These are phyloP conservation scores for Enteromius thamalakanensis DNA, from an alignment of 2,797 vertebrate species.

Conservation along the genomic window DNA sequence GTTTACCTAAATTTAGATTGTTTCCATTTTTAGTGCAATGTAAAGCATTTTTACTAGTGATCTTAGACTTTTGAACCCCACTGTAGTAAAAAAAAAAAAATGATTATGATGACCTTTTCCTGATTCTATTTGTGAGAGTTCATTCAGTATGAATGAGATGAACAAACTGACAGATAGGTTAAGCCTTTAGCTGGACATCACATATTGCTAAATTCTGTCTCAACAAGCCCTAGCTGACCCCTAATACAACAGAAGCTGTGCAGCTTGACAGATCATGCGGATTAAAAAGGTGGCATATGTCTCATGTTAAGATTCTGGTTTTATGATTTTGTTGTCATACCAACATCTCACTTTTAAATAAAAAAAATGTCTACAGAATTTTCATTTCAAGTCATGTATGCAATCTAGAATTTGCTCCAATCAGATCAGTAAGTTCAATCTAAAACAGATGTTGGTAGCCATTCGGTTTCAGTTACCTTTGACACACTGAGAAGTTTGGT, in stretches of 20 bases:
- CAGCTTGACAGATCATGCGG: background rate
- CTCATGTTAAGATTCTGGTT: background rate
- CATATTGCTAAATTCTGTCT: background rate
- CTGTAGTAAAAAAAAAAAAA: background rate
- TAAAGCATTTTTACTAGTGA: background rate
- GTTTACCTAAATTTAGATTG: background rate
- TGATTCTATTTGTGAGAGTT: background rate
- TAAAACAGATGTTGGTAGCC: background rate
- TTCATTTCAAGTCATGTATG: background rate
- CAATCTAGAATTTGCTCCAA: background rate
- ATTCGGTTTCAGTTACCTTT: background rate
- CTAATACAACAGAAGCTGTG: conserved; percentile 4
- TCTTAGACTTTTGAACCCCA: background rate
- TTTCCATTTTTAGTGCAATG: background rate
- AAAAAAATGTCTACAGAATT: background rate
- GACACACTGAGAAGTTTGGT: background rate
- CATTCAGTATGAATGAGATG: background rate
- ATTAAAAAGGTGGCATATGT: background rate
- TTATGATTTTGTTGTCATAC: background rate
- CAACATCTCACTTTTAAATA: background rate
- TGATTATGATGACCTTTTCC: background rate
- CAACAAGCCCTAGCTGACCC: background rate
- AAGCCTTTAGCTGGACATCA: conserved; percentile 13
- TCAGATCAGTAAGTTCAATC: background rate
- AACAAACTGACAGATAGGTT: background rate